Conservation (phyloP, 2,113 vertebrate species). For the Scatophagus argus region DNA sequence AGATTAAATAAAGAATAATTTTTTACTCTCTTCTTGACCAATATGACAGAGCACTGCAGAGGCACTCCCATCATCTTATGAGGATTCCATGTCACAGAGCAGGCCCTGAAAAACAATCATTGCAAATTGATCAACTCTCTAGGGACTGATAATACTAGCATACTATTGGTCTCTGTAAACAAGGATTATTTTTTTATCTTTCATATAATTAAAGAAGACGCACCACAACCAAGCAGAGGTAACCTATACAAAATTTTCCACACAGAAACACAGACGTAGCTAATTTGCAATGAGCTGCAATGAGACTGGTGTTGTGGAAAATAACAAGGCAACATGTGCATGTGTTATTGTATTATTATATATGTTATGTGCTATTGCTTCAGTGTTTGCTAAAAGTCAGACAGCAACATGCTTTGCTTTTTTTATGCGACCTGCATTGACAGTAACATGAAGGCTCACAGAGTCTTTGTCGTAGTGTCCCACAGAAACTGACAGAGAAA, state of each 20-base stretch:
- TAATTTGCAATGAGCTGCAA: neutral
- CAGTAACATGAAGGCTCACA: neutral
- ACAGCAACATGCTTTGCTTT: neutral
- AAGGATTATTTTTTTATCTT: neutral
- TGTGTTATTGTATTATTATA: too few species aligned
- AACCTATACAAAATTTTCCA: too few species aligned
- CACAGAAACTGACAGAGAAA: neutral
- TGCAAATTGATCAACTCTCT: neutral
- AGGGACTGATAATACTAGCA: neutral
- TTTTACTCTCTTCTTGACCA: slow-evolving; percentile 80
- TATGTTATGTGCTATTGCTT: too few species aligned
- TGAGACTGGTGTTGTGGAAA: neutral
- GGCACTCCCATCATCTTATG: slow-evolving; percentile 84
- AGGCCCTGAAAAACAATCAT: slow-evolving; percentile 60
- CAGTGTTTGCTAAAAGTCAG: neutral
- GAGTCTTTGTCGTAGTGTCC: neutral
- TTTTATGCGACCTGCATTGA: neutral
- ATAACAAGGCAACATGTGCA: neutral
- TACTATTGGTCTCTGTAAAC: too few species aligned
- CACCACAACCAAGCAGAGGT: too few species aligned
- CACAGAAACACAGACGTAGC: too few species aligned
- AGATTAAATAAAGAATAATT: neutral
- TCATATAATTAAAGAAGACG: neutral
- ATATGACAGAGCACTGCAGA: slow-evolving; percentile 82
- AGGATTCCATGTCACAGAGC: slow-evolving; percentile 86